Evolutionary conservation across 2,888 invertebrate species (phyloP), one percentile per base, ranked within the genome.

Genomic region (Anaspis maculata): DNA sequence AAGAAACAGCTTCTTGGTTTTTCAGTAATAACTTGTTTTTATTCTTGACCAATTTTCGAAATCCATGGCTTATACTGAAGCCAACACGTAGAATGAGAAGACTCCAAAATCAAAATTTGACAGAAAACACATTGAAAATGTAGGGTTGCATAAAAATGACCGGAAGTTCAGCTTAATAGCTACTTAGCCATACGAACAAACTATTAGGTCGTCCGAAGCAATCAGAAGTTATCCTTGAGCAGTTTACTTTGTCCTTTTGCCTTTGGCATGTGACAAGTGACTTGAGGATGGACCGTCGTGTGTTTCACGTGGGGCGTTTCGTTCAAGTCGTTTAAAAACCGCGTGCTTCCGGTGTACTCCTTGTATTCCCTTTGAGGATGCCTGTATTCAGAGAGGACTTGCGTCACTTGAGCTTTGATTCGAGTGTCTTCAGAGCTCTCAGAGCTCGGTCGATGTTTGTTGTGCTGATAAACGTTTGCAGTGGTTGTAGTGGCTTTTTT

Each of bases 241-340:
- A n/a, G 16, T 11, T 26, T 6, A 33, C 21, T 33, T 27, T 14
- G 24, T 21, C 34, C 34, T 51, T 51, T 54, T 22, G 55, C 61
- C 53, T 71, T 72, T 12, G 74, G 74, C 62, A 75, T 74, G 48
- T 74, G 71, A 51, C 68, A 75, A 10, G 72, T 72, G 35, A 73
- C 68, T 62, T 73, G 69, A 1, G 74, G 74, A 59, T 75, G 72
- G 14, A 74, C 65, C 3, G 70, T 72, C 13, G 71, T 68, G 26
- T 62, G 63, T 37, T 60, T 46, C 11, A 44, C 44, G 39, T 44
- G 51, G 15, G 41, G 40, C 12, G 12, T 15, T 16, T 50, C 47
- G 13, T 44, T 41, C 24, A 37, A 43, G 29, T 61, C 57, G 22
- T 34, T 42, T 22, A 46, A 34, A 42, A 56, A 56, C 37, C 57